Percentiles rank a stretch among this genome's conserved stretches.
These are phyloP conservation scores for Ictalurus furcatus DNA, from an alignment of 2,113 vertebrate species.

Conservation along the genomic window DNA sequence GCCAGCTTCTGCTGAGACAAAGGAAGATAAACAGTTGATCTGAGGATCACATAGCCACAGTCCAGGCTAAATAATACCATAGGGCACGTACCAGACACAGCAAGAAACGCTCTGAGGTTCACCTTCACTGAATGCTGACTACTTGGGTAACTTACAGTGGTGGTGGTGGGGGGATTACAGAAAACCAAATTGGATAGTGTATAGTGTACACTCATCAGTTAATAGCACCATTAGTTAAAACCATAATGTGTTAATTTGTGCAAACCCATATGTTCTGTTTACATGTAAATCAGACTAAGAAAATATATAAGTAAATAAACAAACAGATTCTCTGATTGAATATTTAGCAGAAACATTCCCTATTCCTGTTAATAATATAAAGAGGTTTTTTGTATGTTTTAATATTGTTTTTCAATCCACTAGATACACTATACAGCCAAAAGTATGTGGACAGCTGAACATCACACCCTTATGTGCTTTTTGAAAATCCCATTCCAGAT, in stretches of 20 bases:
- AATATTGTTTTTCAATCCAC: neutral
- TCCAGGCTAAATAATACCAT: neutral
- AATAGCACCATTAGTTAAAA: neutral
- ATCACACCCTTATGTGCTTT: neutral
- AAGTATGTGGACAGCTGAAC: neutral
- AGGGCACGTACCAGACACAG: neutral
- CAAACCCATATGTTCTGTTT: neutral
- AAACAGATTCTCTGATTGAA: neutral
- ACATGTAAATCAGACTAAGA: neutral
- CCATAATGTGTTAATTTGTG: neutral
- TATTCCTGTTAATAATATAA: neutral
- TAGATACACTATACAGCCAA: neutral
- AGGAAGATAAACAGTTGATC: neutral
- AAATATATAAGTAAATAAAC: neutral
- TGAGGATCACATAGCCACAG: neutral
- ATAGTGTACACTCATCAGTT: neutral
- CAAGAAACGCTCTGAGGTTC: neutral
- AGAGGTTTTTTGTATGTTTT: neutral
- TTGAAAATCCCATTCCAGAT: neutral
- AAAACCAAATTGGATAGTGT: neutral
- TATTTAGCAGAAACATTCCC: neutral
- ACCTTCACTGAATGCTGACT: neutral
- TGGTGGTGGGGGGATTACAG: neutral
- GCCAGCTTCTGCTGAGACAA: neutral
- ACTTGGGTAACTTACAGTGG: neutral